Percentiles rank a stretch among this genome's conserved stretches.
phyloP scores from a whole-genome alignment of 1,140 invertebrate genomes.

The Ceratoteleas bidentatus region DNA sequence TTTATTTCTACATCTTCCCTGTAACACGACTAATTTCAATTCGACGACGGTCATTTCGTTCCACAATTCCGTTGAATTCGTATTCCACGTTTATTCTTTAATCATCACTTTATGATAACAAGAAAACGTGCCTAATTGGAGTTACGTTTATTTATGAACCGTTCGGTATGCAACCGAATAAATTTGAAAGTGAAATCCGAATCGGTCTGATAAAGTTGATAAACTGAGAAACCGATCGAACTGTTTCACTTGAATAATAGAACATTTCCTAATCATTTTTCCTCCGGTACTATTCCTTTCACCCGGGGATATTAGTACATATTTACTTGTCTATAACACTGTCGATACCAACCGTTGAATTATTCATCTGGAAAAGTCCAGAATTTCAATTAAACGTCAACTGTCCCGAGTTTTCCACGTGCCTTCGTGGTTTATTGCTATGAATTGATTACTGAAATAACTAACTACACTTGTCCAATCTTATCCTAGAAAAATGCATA shows the following conservation, averaged over 20 bases:
- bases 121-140: background rate
- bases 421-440: constrained; percentile 25
- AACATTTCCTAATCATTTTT: constrained; percentile 15
- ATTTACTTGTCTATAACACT: constrained; percentile 23
- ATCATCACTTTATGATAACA: background rate
- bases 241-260: background rate
- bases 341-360: constrained; percentile 14
- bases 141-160: background rate
- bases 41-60: background rate
- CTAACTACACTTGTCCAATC: constrained; percentile 1
- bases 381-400: constrained; percentile 39
- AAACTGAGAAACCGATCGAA: constrained; percentile 2
- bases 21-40: constrained; percentile 30
- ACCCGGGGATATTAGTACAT: constrained; percentile 22
- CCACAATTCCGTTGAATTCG: background rate
- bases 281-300: constrained; percentile 1
- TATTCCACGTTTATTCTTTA: background rate
- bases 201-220: constrained; percentile 3
- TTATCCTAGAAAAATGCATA: constrained; percentile 23
- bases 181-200: background rate
- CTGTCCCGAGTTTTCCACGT: constrained; percentile 21
- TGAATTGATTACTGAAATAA: constrained; percentile 27
- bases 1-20: constrained; percentile 59
- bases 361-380: constrained; percentile 31
- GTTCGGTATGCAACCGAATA: background rate